Percentiles rank a stretch among this genome's conserved stretches.
Conservation (phyloP, 2,113 vertebrate genomes). For the Tauraco erythrolophus region DNA sequence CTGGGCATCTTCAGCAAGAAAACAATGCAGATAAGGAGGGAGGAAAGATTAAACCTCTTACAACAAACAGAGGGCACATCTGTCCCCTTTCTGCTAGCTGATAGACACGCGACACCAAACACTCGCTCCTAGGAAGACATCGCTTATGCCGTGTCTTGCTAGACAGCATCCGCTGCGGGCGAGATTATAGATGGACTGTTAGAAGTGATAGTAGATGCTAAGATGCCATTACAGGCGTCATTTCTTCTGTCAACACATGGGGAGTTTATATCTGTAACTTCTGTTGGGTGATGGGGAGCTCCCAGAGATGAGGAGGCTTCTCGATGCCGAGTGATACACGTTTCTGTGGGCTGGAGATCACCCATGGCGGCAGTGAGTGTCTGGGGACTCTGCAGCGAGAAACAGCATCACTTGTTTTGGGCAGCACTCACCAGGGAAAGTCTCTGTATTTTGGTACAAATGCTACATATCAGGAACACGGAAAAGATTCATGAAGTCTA, state of each 20-base stretch:
- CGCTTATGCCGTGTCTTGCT: neutral
- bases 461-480: neutral
- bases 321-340: fast-evolving
- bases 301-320: neutral
- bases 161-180: neutral
- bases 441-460: neutral
- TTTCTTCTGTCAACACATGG: neutral
- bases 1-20: neutral
- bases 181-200: neutral
- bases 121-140: neutral
- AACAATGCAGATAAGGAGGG: neutral
- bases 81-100: neutral
- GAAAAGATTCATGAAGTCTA: neutral
- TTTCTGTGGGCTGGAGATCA: neutral
- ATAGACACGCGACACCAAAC: neutral
- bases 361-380: neutral
- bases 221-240: neutral
- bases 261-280: neutral
- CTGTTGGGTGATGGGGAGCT: neutral
- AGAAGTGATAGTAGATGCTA: neutral
- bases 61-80: neutral
- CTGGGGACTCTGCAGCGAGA: neutral
- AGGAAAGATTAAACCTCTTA: neutral
- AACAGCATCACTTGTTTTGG: neutral
- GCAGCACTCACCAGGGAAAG: neutral